phyloP scores from a whole-genome alignment of 2,113 vertebrate genomes.

The Cochlearius cochlearius region DNA sequence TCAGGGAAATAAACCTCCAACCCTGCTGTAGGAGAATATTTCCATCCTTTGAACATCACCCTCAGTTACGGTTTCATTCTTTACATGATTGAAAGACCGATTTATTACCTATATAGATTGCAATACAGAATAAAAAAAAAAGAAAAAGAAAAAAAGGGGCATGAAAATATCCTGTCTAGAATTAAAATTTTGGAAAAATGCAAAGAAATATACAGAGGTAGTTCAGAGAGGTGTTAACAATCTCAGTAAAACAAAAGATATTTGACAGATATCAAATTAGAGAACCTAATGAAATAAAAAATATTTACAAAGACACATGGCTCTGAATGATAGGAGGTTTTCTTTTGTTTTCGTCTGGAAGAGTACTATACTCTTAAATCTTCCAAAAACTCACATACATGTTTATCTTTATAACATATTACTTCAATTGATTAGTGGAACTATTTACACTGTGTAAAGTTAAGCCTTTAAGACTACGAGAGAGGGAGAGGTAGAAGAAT shows the following conservation, averaged over 20 bases:
- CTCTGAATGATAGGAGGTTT: neutral
- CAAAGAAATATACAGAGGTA: neutral
- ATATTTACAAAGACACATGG: neutral
- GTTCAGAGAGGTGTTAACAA: neutral
- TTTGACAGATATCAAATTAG: neutral
- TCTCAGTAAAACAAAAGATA: neutral
- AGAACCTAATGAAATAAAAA: neutral
- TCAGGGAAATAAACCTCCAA: neutral
- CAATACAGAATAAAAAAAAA: neutral
- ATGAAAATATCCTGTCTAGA: neutral
- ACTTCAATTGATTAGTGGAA: neutral
- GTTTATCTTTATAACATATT: neutral
- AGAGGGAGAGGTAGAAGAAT: neutral
- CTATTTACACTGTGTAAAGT: neutral
- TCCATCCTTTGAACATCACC: neutral
- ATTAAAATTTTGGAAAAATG: neutral
- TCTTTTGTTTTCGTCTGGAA: neutral
- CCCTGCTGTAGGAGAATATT: neutral
- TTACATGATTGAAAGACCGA: neutral
- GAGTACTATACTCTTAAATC: neutral
- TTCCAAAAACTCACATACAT: neutral
- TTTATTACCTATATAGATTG: neutral
- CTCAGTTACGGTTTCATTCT: neutral
- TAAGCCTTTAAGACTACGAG: neutral
- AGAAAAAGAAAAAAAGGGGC: rapidly evolving